A percentile compares a stretch with the other conserved stretches of the same genome.
Conservation (phyloP, 2,113 vertebrate species). For the Alosa alosa region DNA sequence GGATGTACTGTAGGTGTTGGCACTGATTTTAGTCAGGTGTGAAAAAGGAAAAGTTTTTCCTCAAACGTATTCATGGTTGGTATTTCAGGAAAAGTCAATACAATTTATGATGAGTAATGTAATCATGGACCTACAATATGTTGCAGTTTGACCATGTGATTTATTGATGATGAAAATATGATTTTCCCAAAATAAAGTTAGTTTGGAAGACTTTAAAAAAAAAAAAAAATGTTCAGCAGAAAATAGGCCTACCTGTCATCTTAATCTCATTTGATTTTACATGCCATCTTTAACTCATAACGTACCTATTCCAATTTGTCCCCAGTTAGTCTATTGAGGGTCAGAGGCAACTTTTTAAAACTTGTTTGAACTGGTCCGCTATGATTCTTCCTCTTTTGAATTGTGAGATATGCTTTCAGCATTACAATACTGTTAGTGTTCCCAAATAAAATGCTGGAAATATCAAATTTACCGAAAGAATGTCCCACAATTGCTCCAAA, state of each 20-base stretch:
- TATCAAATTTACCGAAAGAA: slow-evolving; percentile 9
- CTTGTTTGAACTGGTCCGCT: too few species aligned
- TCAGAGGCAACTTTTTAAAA: too few species aligned
- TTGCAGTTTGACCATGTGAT: background rate
- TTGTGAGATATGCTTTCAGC: background rate
- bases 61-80: background rate
- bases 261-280: background rate
- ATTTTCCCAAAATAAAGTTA: background rate
- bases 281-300: background rate
- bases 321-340: background rate
- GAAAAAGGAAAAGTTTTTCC: background rate
- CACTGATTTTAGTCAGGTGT: background rate
- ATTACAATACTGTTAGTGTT: background rate
- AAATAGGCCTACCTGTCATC: background rate
- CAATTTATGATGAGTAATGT: background rate
- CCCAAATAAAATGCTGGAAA: background rate
- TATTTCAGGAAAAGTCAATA: background rate
- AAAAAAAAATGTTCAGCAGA: background rate
- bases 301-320: background rate
- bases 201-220: background rate
- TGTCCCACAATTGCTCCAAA: slow-evolving; percentile 20
- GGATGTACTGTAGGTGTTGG: background rate
- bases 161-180: background rate
- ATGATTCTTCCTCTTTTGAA: background rate
- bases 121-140: background rate